Percentiles rank a stretch among this genome's conserved stretches.
Conservation (phyloP, 2,888 invertebrate species). For the Laspeyria flexula region DNA sequence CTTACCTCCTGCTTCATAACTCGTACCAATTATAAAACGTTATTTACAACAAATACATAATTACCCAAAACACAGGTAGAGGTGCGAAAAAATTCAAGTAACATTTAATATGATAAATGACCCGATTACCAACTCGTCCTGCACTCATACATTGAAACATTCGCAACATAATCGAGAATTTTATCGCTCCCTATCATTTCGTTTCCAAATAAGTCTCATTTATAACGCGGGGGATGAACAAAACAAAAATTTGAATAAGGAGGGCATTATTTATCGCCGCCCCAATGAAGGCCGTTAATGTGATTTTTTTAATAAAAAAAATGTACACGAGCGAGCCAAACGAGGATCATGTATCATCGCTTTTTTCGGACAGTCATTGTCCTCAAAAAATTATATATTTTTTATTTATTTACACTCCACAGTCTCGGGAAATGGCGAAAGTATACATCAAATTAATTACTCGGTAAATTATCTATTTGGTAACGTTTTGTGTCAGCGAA, state of each 20-base stretch:
- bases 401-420: conserved; percentile 67
- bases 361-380: conserved; percentile 84
- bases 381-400: conserved; percentile 63
- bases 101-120: conserved; percentile 46
- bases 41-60: conserved; percentile 20
- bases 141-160: conserved; percentile 59
- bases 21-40: conserved; percentile 3
- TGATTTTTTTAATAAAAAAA: conserved; percentile 85
- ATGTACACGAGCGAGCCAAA: conserved; percentile 78
- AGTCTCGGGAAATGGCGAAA: conserved; percentile 63
- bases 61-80: conserved; percentile 31
- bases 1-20: too few species aligned
- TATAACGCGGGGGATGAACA: conserved; percentile 83
- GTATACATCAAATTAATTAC: conserved; percentile 78
- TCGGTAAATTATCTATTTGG: conserved; percentile 53
- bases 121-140: conserved; percentile 47
- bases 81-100: conserved; percentile 25
- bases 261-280: conserved; percentile 86
- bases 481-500: conserved; percentile 4
- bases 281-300: conserved; percentile 86
- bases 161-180: conserved; percentile 70
- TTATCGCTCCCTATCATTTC: conserved; percentile 82
- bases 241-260: conserved; percentile 86
- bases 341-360: conserved; percentile 86
- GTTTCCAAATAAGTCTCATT: conserved; percentile 85